These are phyloP conservation scores for Oscheius sp. DNA, from an alignment of 2,888 invertebrate species.

Conservation along the genomic window DNA sequence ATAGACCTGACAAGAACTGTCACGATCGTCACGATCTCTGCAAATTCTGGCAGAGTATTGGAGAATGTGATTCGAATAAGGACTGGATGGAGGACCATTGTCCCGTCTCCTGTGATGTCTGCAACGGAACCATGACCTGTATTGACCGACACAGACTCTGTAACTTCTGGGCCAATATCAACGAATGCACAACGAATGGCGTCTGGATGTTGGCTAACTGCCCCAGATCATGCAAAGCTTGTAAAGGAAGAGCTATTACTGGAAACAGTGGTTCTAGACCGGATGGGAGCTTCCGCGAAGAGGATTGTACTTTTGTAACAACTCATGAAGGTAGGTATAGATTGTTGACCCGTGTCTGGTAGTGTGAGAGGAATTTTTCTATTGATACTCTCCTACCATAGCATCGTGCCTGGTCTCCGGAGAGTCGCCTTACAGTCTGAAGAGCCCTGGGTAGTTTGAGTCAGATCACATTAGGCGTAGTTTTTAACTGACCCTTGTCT, in stretches of 20 bases:
- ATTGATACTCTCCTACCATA: too few species aligned
- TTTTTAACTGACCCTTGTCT: too few species aligned
- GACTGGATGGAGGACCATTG: constrained; percentile 73
- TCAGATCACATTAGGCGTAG: too few species aligned
- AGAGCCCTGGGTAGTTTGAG: too few species aligned
- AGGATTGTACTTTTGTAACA: constrained; percentile 71
- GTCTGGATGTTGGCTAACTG: constrained; percentile 73
- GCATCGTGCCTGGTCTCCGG: too few species aligned
- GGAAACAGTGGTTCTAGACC: constrained; percentile 52
- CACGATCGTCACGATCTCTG: constrained; percentile 72
- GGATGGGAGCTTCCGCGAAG: constrained; percentile 63
- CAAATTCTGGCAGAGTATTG: constrained; percentile 73
- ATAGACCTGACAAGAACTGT: constrained; percentile 45
- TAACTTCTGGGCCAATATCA: constrained; percentile 70
- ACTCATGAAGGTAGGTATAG: constrained; percentile 66
- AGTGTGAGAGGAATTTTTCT: neutral
- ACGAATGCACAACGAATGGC: constrained; percentile 71
- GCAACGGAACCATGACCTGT: constrained; percentile 70
- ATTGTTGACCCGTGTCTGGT: constrained; percentile 19
- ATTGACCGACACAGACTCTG: constrained; percentile 71
- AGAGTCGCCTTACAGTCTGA: too few species aligned
- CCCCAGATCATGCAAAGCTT: constrained; percentile 69
- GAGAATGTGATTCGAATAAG: constrained; percentile 68
- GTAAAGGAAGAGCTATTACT: constrained; percentile 63
- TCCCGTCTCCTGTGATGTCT: constrained; percentile 68